A percentile compares a stretch with the other conserved stretches of the same genome.
phyloP scores from a whole-genome alignment of 2,888 invertebrate species.

The Eupithecia subfuscata region DNA sequence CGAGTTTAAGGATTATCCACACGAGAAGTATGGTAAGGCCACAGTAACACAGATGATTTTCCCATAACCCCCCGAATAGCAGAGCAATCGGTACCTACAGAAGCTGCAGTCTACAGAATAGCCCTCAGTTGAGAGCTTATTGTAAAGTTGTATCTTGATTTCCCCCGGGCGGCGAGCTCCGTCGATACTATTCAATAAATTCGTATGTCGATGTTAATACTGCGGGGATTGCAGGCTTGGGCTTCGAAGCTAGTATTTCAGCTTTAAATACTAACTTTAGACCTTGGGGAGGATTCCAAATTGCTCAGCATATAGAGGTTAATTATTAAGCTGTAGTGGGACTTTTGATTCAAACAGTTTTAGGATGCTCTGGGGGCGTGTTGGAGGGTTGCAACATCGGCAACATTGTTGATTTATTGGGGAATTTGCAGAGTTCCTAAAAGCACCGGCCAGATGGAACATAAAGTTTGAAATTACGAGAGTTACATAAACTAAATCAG shows the following conservation, averaged over 20 bases:
- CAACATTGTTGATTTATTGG: neutral
- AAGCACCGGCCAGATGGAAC: neutral
- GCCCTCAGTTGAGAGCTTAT: constrained; percentile 11
- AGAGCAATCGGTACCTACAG: neutral
- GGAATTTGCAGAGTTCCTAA: neutral
- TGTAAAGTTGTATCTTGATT: constrained; percentile 29
- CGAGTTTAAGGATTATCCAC: too few relatives aligned
- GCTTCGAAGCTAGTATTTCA: constrained; percentile 19
- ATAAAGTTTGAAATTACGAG: neutral
- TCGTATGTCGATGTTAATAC: constrained; percentile 34
- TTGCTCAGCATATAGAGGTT: constrained; percentile 1
- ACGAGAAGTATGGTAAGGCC: too few relatives aligned
- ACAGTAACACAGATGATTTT: neutral
- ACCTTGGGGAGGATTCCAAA: neutral
- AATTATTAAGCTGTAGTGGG: constrained; percentile 8
- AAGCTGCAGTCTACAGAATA: constrained; percentile 2
- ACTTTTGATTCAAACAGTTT: constrained; percentile 7
- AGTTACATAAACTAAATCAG: neutral
- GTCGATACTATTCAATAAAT: constrained; percentile 32
- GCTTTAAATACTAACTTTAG: constrained; percentile 20
- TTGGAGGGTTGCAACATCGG: neutral
- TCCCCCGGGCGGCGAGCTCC: constrained; percentile 19
- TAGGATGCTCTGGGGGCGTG: constrained; percentile 2
- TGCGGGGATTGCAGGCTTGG: constrained; percentile 15
- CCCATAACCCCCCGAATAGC: neutral